These are phyloP conservation scores for Trididemnum miniatum DNA, from an alignment of 23 tunicate species.

Conservation along the genomic window DNA sequence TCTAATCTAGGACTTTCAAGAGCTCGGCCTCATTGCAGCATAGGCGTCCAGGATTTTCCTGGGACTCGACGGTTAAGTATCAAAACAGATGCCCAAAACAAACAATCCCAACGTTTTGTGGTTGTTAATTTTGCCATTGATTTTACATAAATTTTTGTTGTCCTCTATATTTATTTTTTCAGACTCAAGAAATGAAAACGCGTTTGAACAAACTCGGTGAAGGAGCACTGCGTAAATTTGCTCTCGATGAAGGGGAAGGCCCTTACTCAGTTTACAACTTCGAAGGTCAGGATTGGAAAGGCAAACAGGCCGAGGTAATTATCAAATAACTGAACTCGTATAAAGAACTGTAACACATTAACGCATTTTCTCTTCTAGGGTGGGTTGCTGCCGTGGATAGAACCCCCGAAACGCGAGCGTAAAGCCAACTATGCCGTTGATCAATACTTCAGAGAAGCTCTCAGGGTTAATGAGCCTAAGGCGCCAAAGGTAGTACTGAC, in stretches of 20 bases:
- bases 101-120: too few species aligned
- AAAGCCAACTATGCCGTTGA: constrained; percentile 99
- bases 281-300: constrained; percentile 96
- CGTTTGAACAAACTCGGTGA: constrained; percentile 80
- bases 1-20: too few species aligned
- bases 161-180: too few species aligned
- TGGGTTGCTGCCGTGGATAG: constrained; percentile 95
- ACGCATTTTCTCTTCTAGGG: constrained; percentile 14
- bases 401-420: constrained; percentile 96
- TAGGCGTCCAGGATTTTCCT: too few species aligned
- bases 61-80: too few species aligned
- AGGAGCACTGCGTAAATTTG: constrained; percentile 73
- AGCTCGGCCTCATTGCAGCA: too few species aligned
- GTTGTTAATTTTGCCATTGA: too few species aligned
- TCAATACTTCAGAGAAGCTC: constrained; percentile 97
- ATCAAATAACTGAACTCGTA: background rate
- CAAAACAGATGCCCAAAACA: too few species aligned
- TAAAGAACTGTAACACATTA: too few species aligned
- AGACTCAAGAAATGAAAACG: constrained; percentile 76
- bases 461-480: constrained; percentile 88
- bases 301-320: constrained; percentile 61
- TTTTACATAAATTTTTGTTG: too few species aligned
- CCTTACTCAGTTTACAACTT: constrained; percentile 98
- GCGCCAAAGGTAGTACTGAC: constrained; percentile 81
- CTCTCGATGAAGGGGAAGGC: constrained; percentile 90